Percentiles rank a stretch among this genome's conserved stretches.
phyloP scores from a whole-genome alignment of 2,888 invertebrate species.

The Pollenia griseotomentosa region DNA sequence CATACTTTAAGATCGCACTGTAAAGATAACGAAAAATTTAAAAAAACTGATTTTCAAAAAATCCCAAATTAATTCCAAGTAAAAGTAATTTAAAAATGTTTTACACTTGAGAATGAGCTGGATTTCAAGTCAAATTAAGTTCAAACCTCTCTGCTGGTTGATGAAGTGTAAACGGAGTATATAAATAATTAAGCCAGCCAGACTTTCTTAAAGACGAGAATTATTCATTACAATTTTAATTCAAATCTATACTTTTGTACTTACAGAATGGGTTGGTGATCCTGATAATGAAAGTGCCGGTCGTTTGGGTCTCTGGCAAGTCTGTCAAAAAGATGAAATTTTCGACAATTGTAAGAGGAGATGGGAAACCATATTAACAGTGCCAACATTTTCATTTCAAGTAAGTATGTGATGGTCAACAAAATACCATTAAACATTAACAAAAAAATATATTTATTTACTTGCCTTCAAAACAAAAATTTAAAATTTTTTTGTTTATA shows the following conservation, averaged over 20 bases:
- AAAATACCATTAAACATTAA: not conserved
- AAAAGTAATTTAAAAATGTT: too few relatives aligned
- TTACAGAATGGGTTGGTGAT: conserved; percentile 92
- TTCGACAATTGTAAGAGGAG: conserved; percentile 93
- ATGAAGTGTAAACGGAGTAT: too few relatives aligned
- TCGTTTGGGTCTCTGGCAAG: conserved; percentile 96
- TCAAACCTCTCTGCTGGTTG: too few relatives aligned
- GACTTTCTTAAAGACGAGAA: too few relatives aligned
- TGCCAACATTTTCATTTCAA: conserved; percentile 92
- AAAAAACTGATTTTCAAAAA: too few relatives aligned
- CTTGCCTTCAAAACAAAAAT: not conserved
- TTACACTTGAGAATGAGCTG: too few relatives aligned
- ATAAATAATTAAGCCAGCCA: too few relatives aligned
- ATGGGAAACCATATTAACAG: conserved; percentile 92
- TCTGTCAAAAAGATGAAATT: conserved; percentile 91
- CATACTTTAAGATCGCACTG: too few relatives aligned
- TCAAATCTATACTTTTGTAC: not conserved
- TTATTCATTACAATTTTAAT: not conserved
- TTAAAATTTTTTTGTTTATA: not conserved
- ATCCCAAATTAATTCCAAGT: too few relatives aligned
- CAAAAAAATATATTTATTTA: not conserved
- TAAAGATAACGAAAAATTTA: too few relatives aligned
- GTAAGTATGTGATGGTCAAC: conserved; percentile 76
- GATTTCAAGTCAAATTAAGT: too few relatives aligned
- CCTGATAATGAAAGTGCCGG: conserved; percentile 94